These are phyloP conservation scores for Antedon mediterranea DNA, from an alignment of 53 echinoderm and acorn worm genomes.

Conservation along the genomic window DNA sequence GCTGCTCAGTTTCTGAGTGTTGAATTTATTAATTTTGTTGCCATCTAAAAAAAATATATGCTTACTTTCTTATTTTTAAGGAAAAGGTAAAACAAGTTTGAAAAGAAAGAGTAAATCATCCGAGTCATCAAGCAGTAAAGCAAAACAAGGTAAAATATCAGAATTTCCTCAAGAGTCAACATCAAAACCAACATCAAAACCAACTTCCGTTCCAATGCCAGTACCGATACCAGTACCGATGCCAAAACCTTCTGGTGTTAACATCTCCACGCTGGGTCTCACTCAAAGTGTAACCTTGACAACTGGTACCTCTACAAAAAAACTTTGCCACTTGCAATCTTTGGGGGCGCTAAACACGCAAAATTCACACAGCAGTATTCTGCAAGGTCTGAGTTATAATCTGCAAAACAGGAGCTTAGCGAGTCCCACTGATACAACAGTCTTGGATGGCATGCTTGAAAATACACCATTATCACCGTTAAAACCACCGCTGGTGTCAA, in stretches of 20 bases:
- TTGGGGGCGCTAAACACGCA: constrained; percentile 28
- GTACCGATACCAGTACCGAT: background rate
- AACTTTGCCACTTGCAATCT: constrained; percentile 49
- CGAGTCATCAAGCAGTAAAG: background rate
- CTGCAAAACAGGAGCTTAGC: constrained; percentile 34
- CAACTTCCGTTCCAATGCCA: background rate
- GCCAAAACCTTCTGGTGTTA: constrained; percentile 1
- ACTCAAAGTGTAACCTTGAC: constrained; percentile 1
- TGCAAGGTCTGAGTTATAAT: constrained; percentile 8
- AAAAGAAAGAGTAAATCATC: background rate
- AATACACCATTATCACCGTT: constrained; percentile 9
- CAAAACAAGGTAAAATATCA: background rate
- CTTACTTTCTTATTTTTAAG: background rate
- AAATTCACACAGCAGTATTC: constrained; percentile 48
- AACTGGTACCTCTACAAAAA: constrained; percentile 10
- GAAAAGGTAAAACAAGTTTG: background rate
- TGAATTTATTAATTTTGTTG: no score
- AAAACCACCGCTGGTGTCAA: constrained; percentile 16
- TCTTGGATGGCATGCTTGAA: background rate
- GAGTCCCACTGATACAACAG: constrained; percentile 18
- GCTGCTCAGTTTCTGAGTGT: no score
- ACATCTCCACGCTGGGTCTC: constrained; percentile 12
- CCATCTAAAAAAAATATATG: background rate
- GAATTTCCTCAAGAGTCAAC: background rate
- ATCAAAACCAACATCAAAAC: background rate